Percentiles rank a stretch among this genome's conserved stretches.
Evolutionary conservation across 2,113 vertebrate species (phyloP).

Genomic region (Cairina moschata): DNA sequence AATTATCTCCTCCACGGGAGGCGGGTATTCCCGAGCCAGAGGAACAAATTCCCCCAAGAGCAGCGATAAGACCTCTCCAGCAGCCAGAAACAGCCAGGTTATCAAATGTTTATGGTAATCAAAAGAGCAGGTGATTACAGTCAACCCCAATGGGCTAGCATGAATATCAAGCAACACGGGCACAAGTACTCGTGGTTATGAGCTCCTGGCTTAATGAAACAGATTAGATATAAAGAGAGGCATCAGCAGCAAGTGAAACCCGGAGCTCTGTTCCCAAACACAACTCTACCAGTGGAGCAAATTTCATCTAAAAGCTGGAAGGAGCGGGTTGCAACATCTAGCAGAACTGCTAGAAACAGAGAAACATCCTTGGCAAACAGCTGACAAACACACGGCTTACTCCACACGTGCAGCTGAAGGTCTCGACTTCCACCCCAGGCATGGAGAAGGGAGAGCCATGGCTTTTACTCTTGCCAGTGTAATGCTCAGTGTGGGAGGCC

Average conservation of each 20-base stretch:
- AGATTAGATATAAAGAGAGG: not conserved
- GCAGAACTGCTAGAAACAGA: not conserved
- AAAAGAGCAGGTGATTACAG: slow-evolving; percentile 13
- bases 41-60: not conserved
- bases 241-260: not conserved
- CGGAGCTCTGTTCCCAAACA: slow-evolving; percentile 16
- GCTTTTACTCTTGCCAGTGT: not conserved
- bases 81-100: not conserved
- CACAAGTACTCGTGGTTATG: not conserved
- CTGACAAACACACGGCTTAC: not conserved
- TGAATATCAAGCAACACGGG: not conserved
- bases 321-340: not conserved
- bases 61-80: slow-evolving; percentile 24
- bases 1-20: slow-evolving; percentile 34
- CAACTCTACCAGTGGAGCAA: not conserved
- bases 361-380: not conserved
- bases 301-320: not conserved
- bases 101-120: slow-evolving; percentile 38
- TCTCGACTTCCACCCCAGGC: not conserved
- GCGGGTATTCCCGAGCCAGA: slow-evolving; percentile 1
- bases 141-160: not conserved
- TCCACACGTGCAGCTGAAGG: not conserved
- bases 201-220: slow-evolving; percentile 30
- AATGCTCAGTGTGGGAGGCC: not conserved
- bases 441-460: not conserved